A percentile compares a stretch with the other conserved stretches of the same genome.
Evolutionary conservation across 2,797 vertebrate species (phyloP).

Genomic region (Spheniscus humboldti): DNA sequence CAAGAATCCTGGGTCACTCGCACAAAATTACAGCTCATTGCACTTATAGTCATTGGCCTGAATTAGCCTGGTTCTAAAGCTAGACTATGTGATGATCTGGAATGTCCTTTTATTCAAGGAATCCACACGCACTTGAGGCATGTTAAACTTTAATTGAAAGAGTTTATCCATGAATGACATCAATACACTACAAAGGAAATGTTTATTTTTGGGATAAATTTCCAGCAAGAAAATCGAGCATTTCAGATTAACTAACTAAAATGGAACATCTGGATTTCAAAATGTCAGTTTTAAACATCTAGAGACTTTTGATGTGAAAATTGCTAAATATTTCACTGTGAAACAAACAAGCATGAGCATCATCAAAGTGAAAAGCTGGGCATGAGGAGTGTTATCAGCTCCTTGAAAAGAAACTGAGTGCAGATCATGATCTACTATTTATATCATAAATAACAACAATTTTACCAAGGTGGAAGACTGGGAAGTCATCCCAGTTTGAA

Average conservation of each 20-base stretch:
- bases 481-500: neutral
- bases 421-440: neutral
- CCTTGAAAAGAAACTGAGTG: neutral
- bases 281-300: neutral
- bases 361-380: neutral
- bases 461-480: neutral
- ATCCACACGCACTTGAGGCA: neutral
- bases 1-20: neutral
- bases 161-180: neutral
- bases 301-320: neutral
- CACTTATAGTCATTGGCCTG: neutral
- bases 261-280: neutral
- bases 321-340: neutral
- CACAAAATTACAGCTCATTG: neutral
- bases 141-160: neutral
- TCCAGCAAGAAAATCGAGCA: neutral
- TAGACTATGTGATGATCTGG: neutral
- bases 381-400: neutral
- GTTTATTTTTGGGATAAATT: neutral
- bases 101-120: neutral
- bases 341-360: neutral
- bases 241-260: neutral
- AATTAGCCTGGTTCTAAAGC: neutral
- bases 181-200: neutral
- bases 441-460: neutral